These are phyloP conservation scores for Sardina pilchardus DNA, from an alignment of 2,113 vertebrate species.

Conservation along the genomic window DNA sequence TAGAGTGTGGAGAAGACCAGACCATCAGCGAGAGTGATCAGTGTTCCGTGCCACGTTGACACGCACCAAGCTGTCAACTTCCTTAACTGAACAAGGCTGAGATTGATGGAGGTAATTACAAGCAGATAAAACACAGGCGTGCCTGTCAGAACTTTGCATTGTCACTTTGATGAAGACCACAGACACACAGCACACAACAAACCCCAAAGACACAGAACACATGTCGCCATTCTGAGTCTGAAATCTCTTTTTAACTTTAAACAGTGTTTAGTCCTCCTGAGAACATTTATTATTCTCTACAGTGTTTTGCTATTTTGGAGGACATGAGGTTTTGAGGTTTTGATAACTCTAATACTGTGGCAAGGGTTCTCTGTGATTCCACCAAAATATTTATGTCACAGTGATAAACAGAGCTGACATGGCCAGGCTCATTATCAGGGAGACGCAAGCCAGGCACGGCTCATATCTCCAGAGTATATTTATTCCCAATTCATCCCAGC, in stretches of 20 bases:
- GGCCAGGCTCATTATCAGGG: neutral
- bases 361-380: neutral
- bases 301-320: neutral
- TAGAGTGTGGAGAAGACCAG: too few relatives aligned
- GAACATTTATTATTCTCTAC: neutral
- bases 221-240: neutral
- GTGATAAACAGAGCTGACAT: neutral
- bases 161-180: neutral
- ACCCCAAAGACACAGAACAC: neutral
- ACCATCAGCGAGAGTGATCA: neutral
- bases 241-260: neutral
- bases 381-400: slow-evolving; percentile 5
- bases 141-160: neutral
- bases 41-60: neutral
- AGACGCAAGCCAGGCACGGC: neutral
- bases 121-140: neutral
- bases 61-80: neutral
- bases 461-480: neutral
- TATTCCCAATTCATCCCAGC: neutral
- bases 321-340: neutral
- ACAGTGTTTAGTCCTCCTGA: neutral
- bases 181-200: neutral
- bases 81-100: neutral
- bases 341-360: neutral
- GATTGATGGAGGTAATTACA: neutral